Base-by-base conservation (phyloP, 2,888 invertebrate species). In the Clanis bilineata region DNA sequence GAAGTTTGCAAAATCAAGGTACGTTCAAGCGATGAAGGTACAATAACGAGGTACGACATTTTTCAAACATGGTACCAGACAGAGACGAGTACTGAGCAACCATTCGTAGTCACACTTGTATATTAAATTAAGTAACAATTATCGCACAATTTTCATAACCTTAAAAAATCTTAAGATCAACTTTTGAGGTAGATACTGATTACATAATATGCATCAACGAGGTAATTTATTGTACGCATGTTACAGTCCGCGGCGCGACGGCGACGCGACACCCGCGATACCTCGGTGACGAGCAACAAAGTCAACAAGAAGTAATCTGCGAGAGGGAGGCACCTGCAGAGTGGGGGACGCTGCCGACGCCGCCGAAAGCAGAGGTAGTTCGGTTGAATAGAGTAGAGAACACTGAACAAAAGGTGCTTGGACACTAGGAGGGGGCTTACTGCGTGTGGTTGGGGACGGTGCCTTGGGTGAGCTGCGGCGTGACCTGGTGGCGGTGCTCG, bases 401-500 rank as follows among this genome's bases (percentile, higher is more conserved):
- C 64, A 60, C 65, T 74, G 70, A 77, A 72, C 64, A 75, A 71
- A 71, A 70, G 63, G 65, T 63, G 43, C 44, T 62, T 61, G 60
- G 63, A 65, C 60, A n/a, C n/a, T n/a, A n/a, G n/a, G n/a, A n/a
- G 71, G 69, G 64, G 68, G 67, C 79, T 92, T 93, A 94, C 92
- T 94, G 94, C 85, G 94, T 93, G 85, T 94, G 94, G 82, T 94
- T 94, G 78, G 94, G 94, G 72, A 93, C 93, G 65, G 93, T 92
- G 65, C 87, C 88, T 75, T 93, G 94, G 74, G 93, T 88, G 77
- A 94, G 93, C 78, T 94, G 94, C 68, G 94, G 93, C 73, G 95
- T 94, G 79, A 95, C 92, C 83, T 94, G 95, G 75, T 95, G 95
- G 90, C 97, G 97, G 78, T 97, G 97, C 90, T 97, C 97, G 72